Base-by-base conservation (phyloP, 2,888 invertebrate species). In the Brenthis ino region DNA sequence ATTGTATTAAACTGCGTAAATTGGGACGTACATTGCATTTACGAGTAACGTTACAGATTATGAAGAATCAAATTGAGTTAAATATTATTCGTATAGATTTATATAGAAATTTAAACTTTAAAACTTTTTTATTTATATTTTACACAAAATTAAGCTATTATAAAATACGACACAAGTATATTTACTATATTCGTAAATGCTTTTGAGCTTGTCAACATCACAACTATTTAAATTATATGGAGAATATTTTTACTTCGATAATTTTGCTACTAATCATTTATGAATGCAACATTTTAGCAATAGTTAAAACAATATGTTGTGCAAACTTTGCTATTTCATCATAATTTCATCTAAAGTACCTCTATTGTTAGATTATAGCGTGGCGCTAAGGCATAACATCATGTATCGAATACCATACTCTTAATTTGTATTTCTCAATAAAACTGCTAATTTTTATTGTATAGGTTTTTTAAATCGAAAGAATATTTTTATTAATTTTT, bases 291-390 rank as follows among this genome's bases (percentile, higher is more conserved):
- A 43, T 43, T 43, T 43, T 43, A 43, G 11, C 37, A 43, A 43
- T 43, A 43, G 37, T 8, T 43, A 11, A 43, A 43, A 43, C 11
- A 43, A 11, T 43, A 11, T 43, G 8, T 64, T 68, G 24, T 57
- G 37, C 60, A 60, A 54, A 54, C 63, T 51, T 51, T 56, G 63
- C 48, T 69, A 77, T 81, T 81, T 81, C 79, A 73, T 77, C 78
- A 81, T 77, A 67, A 75, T 79, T 80, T 75, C 76, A 65, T 64
- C 68, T 69, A 65, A 67, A 69, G 73, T 71, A 70, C 43, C 55
- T 73, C 74, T 74, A 76, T 77, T 74, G 75, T 75, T 74, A 74
- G 75, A 63, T 57, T 64, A 73, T 67, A 80, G 82, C 83, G 78
- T 82, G 83, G 83, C 79, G 79, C 76, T 76, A 74, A 75, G 47